Conservation (phyloP, 2,797 vertebrate genomes). For the Lophotriccus pileatus region DNA sequence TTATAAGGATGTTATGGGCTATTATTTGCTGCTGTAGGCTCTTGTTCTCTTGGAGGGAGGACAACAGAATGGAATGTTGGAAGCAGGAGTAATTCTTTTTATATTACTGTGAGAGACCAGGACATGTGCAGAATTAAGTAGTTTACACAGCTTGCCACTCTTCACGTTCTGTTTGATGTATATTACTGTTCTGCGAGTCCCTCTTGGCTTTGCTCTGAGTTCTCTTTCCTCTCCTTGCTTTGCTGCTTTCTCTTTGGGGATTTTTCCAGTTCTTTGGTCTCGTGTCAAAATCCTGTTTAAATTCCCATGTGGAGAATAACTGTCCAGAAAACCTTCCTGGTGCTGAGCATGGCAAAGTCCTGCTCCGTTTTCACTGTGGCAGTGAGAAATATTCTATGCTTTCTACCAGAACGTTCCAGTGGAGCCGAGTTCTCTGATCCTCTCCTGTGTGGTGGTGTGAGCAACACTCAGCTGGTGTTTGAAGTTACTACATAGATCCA, state of each 20-base stretch:
- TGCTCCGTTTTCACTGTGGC: not conserved
- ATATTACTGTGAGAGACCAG: not conserved
- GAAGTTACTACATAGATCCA: not conserved
- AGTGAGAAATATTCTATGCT: not conserved
- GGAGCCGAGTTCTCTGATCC: not conserved
- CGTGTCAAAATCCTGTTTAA: not conserved
- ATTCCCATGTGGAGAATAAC: not conserved
- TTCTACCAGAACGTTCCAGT: not conserved
- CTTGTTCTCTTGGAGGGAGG: not conserved
- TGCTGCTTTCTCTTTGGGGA: not conserved
- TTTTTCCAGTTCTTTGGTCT: not conserved
- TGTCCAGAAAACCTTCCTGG: not conserved
- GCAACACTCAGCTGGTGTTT: not conserved
- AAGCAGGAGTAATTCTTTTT: not conserved
- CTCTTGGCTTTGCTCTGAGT: not conserved
- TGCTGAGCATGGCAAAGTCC: not conserved
- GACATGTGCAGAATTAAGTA: conserved; percentile 1
- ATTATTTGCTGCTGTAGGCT: not conserved
- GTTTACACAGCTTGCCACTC: not conserved
- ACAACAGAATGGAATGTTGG: not conserved
- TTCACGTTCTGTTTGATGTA: not conserved
- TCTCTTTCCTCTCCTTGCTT: not conserved
- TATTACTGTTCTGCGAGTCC: not conserved
- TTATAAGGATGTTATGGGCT: not conserved
- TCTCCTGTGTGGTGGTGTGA: not conserved